These are phyloP conservation scores for Clamator glandarius DNA, from an alignment of 2,797 vertebrate genomes.

Conservation along the genomic window DNA sequence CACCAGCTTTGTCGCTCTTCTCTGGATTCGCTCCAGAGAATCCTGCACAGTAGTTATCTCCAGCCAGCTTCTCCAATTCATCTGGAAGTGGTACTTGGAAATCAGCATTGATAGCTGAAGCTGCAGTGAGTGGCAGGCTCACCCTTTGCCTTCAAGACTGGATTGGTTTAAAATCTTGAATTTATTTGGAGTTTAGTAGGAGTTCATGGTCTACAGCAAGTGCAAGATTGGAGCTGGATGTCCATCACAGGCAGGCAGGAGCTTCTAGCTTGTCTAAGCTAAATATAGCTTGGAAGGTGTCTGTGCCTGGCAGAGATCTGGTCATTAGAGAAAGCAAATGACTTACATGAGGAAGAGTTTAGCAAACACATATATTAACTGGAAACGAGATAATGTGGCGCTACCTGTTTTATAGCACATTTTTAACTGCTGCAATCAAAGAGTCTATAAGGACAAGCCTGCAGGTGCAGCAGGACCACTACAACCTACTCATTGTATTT, in stretches of 20 bases:
- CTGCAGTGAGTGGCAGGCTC: background rate
- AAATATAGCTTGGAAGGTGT: background rate
- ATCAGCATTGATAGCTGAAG: background rate
- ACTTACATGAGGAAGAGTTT: background rate
- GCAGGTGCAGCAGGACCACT: background rate
- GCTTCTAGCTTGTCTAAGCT: background rate
- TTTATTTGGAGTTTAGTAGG: background rate
- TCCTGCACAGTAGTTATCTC: background rate
- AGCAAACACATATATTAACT: slow-evolving; percentile 6
- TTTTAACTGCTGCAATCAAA: slow-evolving; percentile 9
- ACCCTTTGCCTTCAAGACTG: background rate
- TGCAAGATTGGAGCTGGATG: background rate
- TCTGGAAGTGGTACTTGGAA: background rate
- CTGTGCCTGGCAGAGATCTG: background rate
- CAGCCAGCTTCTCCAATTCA: background rate
- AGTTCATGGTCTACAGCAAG: background rate
- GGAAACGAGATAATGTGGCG: slow-evolving; percentile 7
- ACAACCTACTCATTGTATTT: background rate
- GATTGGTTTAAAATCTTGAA: background rate
- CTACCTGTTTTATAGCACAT: background rate
- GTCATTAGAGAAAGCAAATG: slow-evolving; percentile 17
- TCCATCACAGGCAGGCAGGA: background rate
- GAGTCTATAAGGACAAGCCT: background rate
- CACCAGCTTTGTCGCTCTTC: too few relatives aligned
- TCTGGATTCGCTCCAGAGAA: too few relatives aligned